Evolutionary conservation across 2,888 invertebrate species (phyloP), one percentile per base, ranked within the genome.

Genomic region (Strigamia maritima): DNA sequence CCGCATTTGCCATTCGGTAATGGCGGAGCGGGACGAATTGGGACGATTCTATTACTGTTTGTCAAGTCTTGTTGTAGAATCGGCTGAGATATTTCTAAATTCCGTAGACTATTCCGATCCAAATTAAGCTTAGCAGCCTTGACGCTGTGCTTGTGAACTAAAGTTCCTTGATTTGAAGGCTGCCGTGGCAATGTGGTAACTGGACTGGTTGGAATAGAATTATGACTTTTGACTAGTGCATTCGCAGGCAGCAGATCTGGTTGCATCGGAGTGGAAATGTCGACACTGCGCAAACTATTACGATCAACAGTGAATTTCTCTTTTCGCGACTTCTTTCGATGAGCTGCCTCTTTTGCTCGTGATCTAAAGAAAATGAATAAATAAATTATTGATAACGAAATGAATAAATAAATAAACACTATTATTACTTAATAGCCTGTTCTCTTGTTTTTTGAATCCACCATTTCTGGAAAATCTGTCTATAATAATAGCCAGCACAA

Each of bases 41-140:
- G 89, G 0, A 92, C 88, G 0, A 90, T 88, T 16, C 88, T 88
- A 10, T 89, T 87, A 0, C 90, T 87, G 1, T 70, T 35, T 4
- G 79, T 38, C 6, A 80, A 35, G 76, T 90, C 89, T 79, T 89
- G 89, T 84, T 92, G 92, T 0, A 91, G 90, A 82, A 95, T 94
- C 0, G 95, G 95, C 83, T 91, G 90, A 0, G 95, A 95, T 83
- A 95, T 95, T 85, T 94, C 92, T 77, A 94, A 87, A 79, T 90
- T 92, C 77, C 93, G 89, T 78, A 95, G 84, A 0, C 91, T 88
- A 16, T 91, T 91, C 83, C 92, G 91, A 83, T 94, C 92, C 0
- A 91, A 87, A 83, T 94, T 92, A 0, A 91, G 87, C 70, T 81
- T 93, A 92, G 79, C 89, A 89, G 10, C 88, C 85, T 91, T 92